Base-by-base conservation (phyloP, 92 coral and sea anemone species). In the Palythoa grandis region DNA sequence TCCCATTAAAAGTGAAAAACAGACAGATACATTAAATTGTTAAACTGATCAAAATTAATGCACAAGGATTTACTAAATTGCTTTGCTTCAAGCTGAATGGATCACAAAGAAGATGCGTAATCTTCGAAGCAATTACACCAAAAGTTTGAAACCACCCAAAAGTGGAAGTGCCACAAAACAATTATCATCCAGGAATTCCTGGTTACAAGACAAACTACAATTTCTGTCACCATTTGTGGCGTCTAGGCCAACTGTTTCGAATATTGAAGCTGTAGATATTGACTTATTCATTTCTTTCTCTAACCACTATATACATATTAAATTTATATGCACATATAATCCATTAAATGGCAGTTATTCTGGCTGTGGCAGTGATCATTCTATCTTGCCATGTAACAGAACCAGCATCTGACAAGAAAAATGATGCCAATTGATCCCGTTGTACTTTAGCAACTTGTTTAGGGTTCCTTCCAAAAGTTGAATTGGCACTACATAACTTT, bases 351-450 rank as follows among this genome's bases (percentile, higher is more conserved):
- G n/a, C n/a, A n/a, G n/a, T n/a, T n/a, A n/a, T n/a, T n/a, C n/a
- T n/a, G n/a, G n/a, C n/a, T n/a, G n/a, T 38, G 1, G 47, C 47
- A 40, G 47, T 40, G 47, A 40, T 40, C 47, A 40, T 40, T 40
- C 47, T 40, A 40, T 40, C 47, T 40, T 40, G 76, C 76, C 76
- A 72, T 43, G 25, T 19, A 17, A 72, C 56, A 40, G 24, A 72
- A 72, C 76, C 76, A 72, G 76, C 76, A 72, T 40, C 76, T 72
- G 76, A 72, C 53, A 40, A 17, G 50, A 72, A 72, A 72, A 72
- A 40, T 43, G 54, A 12, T 72, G 77, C 54, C 77, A 17, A 72
- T 54, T 72, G 77, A 43, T 72, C n/a, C n/a, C n/a, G n/a, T n/a
- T n/a, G n/a, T n/a, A n/a, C n/a, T n/a, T n/a, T n/a, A n/a, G n/a